Base-by-base conservation (phyloP, 2,888 invertebrate genomes). In the Lasioglossum zephyrum region DNA sequence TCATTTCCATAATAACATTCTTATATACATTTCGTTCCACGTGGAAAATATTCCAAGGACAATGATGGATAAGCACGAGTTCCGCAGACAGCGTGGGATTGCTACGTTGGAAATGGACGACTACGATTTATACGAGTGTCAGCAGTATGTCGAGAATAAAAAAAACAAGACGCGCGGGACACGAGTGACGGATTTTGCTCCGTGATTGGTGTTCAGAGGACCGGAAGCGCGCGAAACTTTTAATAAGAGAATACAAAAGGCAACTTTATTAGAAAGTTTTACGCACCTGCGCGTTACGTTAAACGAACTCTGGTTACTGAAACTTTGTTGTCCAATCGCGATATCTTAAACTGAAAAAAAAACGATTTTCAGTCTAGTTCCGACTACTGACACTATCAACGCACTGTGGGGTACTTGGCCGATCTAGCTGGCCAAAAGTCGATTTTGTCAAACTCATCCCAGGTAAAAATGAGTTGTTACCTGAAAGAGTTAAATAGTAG, bases 51-150 rank as follows among this genome's bases (percentile, higher is more conserved):
- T 31, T 18, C 4, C 26, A 41, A 26, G n/a, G 66, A 74, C 74
- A 79, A 79, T 74, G 79, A 79, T 74, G 74, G 53, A 80, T 74
- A 75, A 74, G 39, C 22, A 47, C 31, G 57, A 72, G 72, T 31
- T 60, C 13, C 41, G 44, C 26, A 53, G 57, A 57, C 70, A 57
- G 41, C 70, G 39, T 77, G 41, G 57, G 44, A 73, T 66, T 31
- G 66, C 26, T 47, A 47, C 26, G 63, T 47, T 22, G 47, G 36
- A n/a, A 47, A 69, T 22, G 47, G 78, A 13, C 31, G 73, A 66
- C 36, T 47, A 39, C 44, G 57, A 63, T 73, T 73, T 79, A 79
- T 63, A 47, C n/a, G 31, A 11, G 63, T 73, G 73, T 73, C 73
- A 63, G 18, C 63, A 63, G 47, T 36, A n/a, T 9, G 76, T 76